Percentiles rank a stretch among this genome's conserved stretches.
Evolutionary conservation across 2,888 invertebrate species (phyloP).

Genomic region (Adelphocoris suturalis): DNA sequence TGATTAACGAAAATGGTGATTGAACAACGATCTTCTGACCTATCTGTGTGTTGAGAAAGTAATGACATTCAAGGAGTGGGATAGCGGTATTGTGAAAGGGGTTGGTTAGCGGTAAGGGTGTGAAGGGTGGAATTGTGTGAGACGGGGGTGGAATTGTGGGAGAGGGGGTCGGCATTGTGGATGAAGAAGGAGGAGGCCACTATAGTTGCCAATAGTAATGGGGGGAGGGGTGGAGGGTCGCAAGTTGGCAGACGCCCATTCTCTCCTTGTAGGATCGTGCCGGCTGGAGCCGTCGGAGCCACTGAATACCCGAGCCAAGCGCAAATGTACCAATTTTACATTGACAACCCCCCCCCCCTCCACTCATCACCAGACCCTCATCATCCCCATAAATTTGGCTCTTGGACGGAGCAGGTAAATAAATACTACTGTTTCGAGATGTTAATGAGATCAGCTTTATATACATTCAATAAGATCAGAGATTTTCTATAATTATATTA

Average conservation of each 20-base stretch:
- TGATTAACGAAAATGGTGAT: too few species aligned
- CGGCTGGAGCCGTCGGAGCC: constrained; percentile 2
- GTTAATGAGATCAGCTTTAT: background rate
- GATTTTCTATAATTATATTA: too few species aligned
- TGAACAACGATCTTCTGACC: too few species aligned
- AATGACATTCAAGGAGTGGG: too few species aligned
- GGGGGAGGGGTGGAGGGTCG: background rate
- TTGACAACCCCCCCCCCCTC: constrained; percentile 53
- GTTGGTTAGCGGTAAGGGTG: constrained; percentile 7
- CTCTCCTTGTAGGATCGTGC: constrained; percentile 42
- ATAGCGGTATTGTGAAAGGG: background rate
- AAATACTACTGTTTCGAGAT: background rate
- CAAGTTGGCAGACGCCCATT: constrained; percentile 52
- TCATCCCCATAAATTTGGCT: constrained; percentile 19
- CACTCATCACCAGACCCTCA: too few species aligned
- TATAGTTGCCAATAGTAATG: constrained; percentile 59
- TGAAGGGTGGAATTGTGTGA: background rate
- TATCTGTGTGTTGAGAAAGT: too few species aligned
- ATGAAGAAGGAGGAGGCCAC: background rate
- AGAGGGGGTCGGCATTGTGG: background rate
- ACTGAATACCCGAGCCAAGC: constrained; percentile 60
- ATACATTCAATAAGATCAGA: too few species aligned
- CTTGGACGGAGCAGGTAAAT: constrained; percentile 5
- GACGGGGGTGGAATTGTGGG: background rate
- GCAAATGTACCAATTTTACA: constrained; percentile 71